Conservation (phyloP, 2,888 invertebrate genomes). For the Rutpela maculata region DNA sequence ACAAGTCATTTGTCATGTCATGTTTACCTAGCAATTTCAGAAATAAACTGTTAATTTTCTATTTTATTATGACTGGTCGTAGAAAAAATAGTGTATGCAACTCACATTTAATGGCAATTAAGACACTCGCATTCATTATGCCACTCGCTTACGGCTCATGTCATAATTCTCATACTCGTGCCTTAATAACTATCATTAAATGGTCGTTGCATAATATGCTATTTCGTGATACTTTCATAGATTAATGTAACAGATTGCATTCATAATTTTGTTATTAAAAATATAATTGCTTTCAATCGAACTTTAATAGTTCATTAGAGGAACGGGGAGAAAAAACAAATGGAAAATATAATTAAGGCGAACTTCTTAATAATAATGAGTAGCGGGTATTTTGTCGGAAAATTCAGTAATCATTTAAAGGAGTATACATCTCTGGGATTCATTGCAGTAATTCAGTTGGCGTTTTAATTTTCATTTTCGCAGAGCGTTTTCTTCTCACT, state of each 20-base stretch:
- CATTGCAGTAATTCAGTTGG: conserved; percentile 68
- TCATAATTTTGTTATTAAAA: background rate
- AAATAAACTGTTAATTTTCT: too few relatives aligned
- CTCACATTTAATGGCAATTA: too few relatives aligned
- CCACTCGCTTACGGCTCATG: too few relatives aligned
- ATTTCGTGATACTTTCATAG: background rate
- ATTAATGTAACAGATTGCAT: background rate
- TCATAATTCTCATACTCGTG: too few relatives aligned
- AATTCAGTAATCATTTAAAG: conserved; percentile 53
- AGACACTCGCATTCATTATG: too few relatives aligned
- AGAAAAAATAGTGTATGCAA: too few relatives aligned
- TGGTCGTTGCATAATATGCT: too few relatives aligned
- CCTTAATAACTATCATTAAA: too few relatives aligned
- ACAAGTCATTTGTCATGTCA: too few relatives aligned
- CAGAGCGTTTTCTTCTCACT: conserved; percentile 69
- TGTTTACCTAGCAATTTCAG: too few relatives aligned
- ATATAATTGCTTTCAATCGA: conserved; percentile 23
- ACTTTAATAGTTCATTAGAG: conserved; percentile 33
- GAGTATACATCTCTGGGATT: conserved; percentile 59
- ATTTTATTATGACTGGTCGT: too few relatives aligned
- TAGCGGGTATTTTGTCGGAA: conserved; percentile 38
- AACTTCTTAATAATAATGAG: conserved; percentile 42
- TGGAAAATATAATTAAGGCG: conserved; percentile 41
- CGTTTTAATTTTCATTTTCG: conserved; percentile 72
- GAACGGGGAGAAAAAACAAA: conserved; percentile 15